These are phyloP conservation scores for Mystacides longicornis DNA, from an alignment of 2,888 invertebrate genomes.

Conservation along the genomic window DNA sequence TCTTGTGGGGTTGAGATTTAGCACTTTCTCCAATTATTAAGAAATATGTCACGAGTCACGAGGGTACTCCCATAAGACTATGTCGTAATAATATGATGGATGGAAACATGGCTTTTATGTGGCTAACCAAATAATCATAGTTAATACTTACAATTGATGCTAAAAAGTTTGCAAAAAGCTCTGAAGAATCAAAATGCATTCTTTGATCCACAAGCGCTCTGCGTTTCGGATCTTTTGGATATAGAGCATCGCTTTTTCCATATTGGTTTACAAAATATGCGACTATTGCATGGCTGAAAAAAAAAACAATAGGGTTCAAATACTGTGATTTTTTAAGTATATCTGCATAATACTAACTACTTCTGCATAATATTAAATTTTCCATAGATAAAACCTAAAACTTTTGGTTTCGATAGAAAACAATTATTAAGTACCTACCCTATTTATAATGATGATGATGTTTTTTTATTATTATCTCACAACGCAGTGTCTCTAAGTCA, in stretches of 20 bases:
- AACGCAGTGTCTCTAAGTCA: too few relatives aligned
- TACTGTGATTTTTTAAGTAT: background rate
- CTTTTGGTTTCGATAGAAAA: slow-evolving; percentile 31
- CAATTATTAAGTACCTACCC: too few relatives aligned
- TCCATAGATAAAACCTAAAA: background rate
- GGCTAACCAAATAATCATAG: too few relatives aligned
- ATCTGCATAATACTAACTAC: background rate
- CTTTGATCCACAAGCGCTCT: slow-evolving; percentile 48
- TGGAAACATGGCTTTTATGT: too few relatives aligned
- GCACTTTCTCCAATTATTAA: too few relatives aligned
- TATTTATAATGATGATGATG: too few relatives aligned
- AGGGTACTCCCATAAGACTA: too few relatives aligned
- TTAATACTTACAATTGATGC: slow-evolving; percentile 14
- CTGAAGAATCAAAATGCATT: slow-evolving; percentile 47
- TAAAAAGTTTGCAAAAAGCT: slow-evolving; percentile 27
- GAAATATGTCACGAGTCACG: too few relatives aligned
- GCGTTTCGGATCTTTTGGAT: slow-evolving; percentile 44
- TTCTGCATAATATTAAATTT: background rate
- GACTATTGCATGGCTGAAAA: slow-evolving; percentile 54
- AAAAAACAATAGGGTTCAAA: too few relatives aligned
- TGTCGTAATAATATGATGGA: too few relatives aligned
- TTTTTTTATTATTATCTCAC: too few relatives aligned
- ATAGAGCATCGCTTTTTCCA: slow-evolving; percentile 45
- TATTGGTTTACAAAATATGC: slow-evolving; percentile 54
- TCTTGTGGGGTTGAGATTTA: too few relatives aligned